Conservation (phyloP, 2,888 invertebrate genomes). For the Stenolophus ochropezus region DNA sequence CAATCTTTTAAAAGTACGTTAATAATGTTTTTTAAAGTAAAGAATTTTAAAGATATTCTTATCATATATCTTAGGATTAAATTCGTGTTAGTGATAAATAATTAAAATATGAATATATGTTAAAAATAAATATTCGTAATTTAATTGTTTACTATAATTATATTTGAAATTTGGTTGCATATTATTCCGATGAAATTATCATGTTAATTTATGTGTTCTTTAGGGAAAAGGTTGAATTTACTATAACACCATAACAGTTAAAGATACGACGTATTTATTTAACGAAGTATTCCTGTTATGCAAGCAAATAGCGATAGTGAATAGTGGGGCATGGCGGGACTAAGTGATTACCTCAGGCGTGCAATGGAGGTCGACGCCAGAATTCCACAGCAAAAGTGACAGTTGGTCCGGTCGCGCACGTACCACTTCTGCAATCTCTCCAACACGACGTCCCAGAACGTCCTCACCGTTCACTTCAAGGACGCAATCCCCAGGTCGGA, state of each 20-base stretch:
- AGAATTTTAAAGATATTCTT: no score
- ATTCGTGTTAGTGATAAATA: no score
- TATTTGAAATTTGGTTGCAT: no score
- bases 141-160: no score
- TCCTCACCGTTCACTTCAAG: constrained; percentile 77
- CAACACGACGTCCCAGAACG: constrained; percentile 74
- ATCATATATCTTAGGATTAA: no score
- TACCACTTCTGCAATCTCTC: constrained; percentile 75
- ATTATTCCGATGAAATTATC: no score
- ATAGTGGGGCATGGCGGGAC: neutral
- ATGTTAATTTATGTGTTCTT: no score
- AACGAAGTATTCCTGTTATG: neutral
- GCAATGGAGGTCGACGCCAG: constrained; percentile 73
- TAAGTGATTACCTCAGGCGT: constrained; percentile 71
- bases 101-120: no score
- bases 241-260: neutral
- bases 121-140: no score
- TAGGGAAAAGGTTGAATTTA: constrained; percentile 7
- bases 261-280: neutral
- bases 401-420: constrained; percentile 72
- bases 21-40: no score
- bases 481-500: constrained; percentile 83
- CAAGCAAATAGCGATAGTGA: neutral
- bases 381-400: constrained; percentile 74
- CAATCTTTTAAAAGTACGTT: no score